phyloP scores from a whole-genome alignment of 2,797 vertebrate species.

The Gastrophryne carolinensis region DNA sequence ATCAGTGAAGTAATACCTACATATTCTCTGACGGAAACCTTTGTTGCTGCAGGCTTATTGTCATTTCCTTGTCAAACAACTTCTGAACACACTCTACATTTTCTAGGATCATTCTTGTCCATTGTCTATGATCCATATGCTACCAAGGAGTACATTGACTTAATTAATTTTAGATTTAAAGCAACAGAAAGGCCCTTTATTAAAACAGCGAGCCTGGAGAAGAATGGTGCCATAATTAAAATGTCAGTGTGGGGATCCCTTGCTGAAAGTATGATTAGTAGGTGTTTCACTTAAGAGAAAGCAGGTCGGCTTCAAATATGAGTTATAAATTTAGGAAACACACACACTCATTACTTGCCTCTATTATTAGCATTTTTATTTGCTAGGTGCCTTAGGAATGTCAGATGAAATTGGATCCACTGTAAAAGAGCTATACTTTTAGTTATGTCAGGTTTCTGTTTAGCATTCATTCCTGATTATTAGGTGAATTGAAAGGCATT shows the following conservation, averaged over 20 bases:
- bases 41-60: slow-evolving; percentile 46
- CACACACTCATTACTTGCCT: slow-evolving; percentile 49
- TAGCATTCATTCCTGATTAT: not conserved
- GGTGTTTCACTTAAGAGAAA: slow-evolving; percentile 62
- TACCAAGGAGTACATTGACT: slow-evolving; percentile 63
- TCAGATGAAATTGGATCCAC: slow-evolving; percentile 42
- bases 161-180: slow-evolving; percentile 72
- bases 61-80: slow-evolving; percentile 40
- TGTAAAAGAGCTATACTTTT: slow-evolving; percentile 33
- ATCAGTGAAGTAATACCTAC: slow-evolving; percentile 29
- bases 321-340: slow-evolving; percentile 57
- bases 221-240: slow-evolving; percentile 68
- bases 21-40: slow-evolving; percentile 28
- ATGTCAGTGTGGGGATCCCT: slow-evolving; percentile 65
- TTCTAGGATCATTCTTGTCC: slow-evolving; percentile 63
- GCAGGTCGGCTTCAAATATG: slow-evolving; percentile 57
- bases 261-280: slow-evolving; percentile 67
- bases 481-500: not conserved
- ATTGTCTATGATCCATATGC: slow-evolving; percentile 60
- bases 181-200: slow-evolving; percentile 68
- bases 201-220: slow-evolving; percentile 60
- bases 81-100: slow-evolving; percentile 54
- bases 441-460: slow-evolving; percentile 5
- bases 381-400: slow-evolving; percentile 45
- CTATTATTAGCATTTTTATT: slow-evolving; percentile 53